A percentile compares a stretch with the other conserved stretches of the same genome.
phyloP scores from a whole-genome alignment of 2,113 vertebrate genomes.

The Siniperca knerii region DNA sequence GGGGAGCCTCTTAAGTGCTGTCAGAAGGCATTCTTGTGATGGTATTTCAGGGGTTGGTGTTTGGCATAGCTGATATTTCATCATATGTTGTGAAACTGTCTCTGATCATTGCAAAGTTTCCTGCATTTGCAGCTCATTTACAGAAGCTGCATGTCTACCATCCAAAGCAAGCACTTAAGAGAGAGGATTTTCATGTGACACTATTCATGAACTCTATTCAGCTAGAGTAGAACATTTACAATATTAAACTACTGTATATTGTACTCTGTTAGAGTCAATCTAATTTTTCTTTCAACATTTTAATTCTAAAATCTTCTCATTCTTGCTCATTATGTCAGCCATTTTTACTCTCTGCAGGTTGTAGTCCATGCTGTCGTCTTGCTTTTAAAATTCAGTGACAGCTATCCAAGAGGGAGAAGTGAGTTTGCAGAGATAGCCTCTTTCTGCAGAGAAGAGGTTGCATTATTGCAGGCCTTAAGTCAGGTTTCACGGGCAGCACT shows the following conservation, averaged over 20 bases:
- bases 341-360: background rate
- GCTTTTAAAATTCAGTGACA: constrained; percentile 14
- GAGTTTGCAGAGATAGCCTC: constrained; percentile 3
- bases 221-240: background rate
- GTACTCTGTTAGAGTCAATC: background rate
- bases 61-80: constrained; percentile 40
- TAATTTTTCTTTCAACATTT: background rate
- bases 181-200: constrained; percentile 4
- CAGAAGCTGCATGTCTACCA: background rate
- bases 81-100: constrained; percentile 27
- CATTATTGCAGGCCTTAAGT: constrained; percentile 27
- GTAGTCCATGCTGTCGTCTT: background rate
- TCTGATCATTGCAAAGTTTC: constrained; percentile 13
- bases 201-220: background rate
- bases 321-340: background rate
- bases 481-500: constrained; percentile 40
- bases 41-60: constrained; percentile 7
- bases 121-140: constrained; percentile 2
- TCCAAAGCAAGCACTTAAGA: constrained; percentile 1
- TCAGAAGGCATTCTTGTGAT: constrained; percentile 44
- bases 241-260: background rate
- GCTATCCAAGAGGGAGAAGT: constrained; percentile 2
- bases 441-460: constrained; percentile 11
- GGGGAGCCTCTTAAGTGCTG: constrained; percentile 19
- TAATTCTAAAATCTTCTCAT: background rate